phyloP scores from a whole-genome alignment of 2,888 invertebrate genomes.

The Platycheirus rosarum region DNA sequence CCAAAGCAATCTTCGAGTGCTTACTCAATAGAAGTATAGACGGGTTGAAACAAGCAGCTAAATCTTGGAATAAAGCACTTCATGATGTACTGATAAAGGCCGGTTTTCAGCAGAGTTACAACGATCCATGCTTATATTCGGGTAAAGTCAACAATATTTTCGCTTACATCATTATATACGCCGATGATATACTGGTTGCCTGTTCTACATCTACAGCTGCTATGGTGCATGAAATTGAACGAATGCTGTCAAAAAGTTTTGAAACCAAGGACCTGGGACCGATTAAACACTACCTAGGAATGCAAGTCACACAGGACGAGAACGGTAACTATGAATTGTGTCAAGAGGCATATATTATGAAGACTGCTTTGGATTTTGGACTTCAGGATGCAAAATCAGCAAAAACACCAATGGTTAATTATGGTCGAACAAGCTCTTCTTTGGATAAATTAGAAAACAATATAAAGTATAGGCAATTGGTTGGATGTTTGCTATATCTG shows the following conservation, averaged over 20 bases:
- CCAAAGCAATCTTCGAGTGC: background rate
- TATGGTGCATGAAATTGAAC: background rate
- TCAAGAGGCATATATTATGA: too few species aligned
- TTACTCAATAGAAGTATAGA: constrained; percentile 61
- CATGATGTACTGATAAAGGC: constrained; percentile 30
- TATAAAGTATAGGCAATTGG: too few species aligned
- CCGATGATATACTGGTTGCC: constrained; percentile 45
- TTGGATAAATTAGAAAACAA: too few species aligned
- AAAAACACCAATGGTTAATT: too few species aligned
- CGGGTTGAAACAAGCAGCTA: constrained; percentile 65
- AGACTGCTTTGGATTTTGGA: too few species aligned
- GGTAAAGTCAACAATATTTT: constrained; percentile 16
- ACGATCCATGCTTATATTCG: constrained; percentile 63
- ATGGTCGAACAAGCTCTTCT: too few species aligned
- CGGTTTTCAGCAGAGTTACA: constrained; percentile 41
- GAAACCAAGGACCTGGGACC: background rate
- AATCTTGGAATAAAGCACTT: constrained; percentile 58
- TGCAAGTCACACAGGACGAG: background rate
- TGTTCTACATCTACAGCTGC: background rate
- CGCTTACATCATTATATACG: constrained; percentile 52
- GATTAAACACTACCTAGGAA: background rate
- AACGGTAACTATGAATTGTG: too few species aligned
- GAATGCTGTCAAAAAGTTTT: background rate
- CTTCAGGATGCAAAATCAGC: too few species aligned
- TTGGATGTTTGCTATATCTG: too few species aligned